These are phyloP conservation scores for Eurystomus glaucurus DNA, from an alignment of 2,797 vertebrate species.

Conservation along the genomic window DNA sequence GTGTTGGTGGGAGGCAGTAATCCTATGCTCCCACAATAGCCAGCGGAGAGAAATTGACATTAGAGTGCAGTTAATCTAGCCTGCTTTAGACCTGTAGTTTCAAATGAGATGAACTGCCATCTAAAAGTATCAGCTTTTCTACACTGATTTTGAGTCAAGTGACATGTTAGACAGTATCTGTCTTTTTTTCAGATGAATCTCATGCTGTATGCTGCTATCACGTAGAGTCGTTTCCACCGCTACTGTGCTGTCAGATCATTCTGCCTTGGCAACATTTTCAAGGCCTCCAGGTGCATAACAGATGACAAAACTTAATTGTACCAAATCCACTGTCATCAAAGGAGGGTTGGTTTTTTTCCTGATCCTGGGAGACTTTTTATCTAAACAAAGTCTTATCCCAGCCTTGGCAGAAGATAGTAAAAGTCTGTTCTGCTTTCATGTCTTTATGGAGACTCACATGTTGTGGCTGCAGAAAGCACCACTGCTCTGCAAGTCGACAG, in stretches of 20 bases:
- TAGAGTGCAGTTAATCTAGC: background rate
- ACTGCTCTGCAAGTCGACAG: rapidly evolving
- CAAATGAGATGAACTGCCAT: background rate
- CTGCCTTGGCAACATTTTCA: background rate
- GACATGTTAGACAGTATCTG: background rate
- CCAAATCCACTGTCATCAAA: background rate
- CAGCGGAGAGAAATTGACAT: background rate
- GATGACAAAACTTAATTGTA: background rate
- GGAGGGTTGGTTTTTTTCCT: background rate
- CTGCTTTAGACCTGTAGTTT: background rate
- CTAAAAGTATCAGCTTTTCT: background rate
- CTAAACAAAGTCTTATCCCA: background rate
- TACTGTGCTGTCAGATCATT: rapidly evolving
- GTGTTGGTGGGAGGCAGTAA: background rate
- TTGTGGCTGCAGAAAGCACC: background rate
- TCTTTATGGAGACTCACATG: background rate
- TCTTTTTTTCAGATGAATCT: background rate
- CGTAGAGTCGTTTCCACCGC: background rate
- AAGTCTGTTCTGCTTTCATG: background rate
- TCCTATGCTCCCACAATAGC: background rate
- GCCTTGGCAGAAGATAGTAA: background rate
- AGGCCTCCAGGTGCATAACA: background rate
- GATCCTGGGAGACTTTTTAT: background rate
- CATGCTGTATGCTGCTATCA: background rate
- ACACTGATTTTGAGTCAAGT: background rate